Evolutionary conservation across 2,113 vertebrate genomes (phyloP), one percentile per base, ranked within the genome.

Genomic region (Apodemus speciosus): DNA sequence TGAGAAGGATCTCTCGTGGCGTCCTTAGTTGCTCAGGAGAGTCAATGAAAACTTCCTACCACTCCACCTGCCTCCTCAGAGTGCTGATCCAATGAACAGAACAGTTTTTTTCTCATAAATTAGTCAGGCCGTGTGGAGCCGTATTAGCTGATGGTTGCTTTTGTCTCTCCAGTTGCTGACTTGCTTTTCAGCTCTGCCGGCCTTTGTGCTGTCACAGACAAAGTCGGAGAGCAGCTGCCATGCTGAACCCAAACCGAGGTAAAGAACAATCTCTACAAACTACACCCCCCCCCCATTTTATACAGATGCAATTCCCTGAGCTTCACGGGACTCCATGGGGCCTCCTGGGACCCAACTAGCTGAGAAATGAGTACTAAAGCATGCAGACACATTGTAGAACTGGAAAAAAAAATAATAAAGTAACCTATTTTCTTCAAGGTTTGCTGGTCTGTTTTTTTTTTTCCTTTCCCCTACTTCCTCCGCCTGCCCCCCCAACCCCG

Each of bases 41-140:
- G 99, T 99, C 99, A 99, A 99, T 99, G 99, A 99, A 99, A 99
- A 99, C 99, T 99, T 99, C 98, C 99, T 98, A 98, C 98, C 97
- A 97, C 98, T 98, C 98, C 98, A 99, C 98, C 99, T 98, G 98
- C 98, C 98, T 99, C 98, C 98, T 98, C 98, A 97, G 98, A 98
- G 97, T 98, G 98, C 98, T 98, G 98, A 98, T 98, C 98, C 98
- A 98, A 98, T 98, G 98, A 98, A 98, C 97, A 98, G 98, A 98
- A 98, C 98, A 98, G 98, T 95, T 98, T 99, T 99, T 98, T 98
- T 97, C 99, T 99, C 99, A 99, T 99, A 99, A 99, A 99, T 99
- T 99, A 99, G 98, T 99, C 99, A 99, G 98, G 98, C 98, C 98
- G 98, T 98, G 98, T 98, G 98, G 98, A 98, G 98, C 98, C 98